These are phyloP conservation scores for Linnaemya vulpina DNA, from an alignment of 2,888 invertebrate species.

Conservation along the genomic window DNA sequence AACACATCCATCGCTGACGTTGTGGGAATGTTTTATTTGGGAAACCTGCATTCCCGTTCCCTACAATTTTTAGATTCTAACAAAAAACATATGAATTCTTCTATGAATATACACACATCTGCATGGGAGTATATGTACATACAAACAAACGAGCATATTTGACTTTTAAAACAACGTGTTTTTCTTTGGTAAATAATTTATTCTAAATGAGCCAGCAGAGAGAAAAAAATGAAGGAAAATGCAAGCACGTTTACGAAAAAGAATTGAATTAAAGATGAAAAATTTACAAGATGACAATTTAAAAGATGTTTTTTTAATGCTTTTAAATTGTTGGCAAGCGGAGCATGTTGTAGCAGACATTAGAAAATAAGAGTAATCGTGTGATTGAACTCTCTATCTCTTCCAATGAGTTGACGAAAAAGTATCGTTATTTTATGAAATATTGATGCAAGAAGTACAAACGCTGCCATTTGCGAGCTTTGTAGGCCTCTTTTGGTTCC, in stretches of 20 bases:
- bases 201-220: slow-evolving; percentile 9
- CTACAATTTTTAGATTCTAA: too few relatives aligned
- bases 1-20: too few relatives aligned
- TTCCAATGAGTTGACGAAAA: background rate
- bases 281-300: slow-evolving; percentile 33
- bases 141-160: background rate
- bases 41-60: too few relatives aligned
- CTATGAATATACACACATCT: background rate
- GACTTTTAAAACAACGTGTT: slow-evolving; percentile 37
- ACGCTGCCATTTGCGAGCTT: background rate
- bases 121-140: too few relatives aligned
- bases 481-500: background rate
- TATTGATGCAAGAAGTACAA: background rate
- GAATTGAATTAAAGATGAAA: slow-evolving; percentile 45
- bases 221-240: slow-evolving; percentile 41
- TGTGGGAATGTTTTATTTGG: too few relatives aligned
- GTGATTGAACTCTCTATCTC: slow-evolving; percentile 17
- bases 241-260: slow-evolving; percentile 57
- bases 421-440: background rate
- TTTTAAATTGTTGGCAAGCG: too few relatives aligned
- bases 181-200: slow-evolving; percentile 1
- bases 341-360: background rate
- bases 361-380: slow-evolving; percentile 31
- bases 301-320: background rate
- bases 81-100: too few relatives aligned